A percentile compares a stretch with the other conserved stretches of the same genome.
These are phyloP conservation scores for Pseudochirops corinnae DNA, from an alignment of 2,797 vertebrate genomes.

Conservation along the genomic window DNA sequence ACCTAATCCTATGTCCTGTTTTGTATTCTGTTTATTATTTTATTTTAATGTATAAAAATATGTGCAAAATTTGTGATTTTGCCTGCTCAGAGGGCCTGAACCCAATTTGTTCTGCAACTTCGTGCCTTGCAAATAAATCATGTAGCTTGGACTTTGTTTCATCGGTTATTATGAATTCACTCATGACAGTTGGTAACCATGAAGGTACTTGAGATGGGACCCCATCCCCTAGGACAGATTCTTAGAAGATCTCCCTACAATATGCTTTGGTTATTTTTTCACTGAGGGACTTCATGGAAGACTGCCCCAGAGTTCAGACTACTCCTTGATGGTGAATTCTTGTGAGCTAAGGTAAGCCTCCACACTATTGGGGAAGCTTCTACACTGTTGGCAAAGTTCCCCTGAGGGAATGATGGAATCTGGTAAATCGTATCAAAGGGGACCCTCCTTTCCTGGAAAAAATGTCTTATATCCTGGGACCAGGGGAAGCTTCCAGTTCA, in stretches of 20 bases:
- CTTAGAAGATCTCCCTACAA: not conserved
- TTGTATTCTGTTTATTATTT: not conserved
- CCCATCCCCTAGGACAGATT: not conserved
- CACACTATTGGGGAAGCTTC: not conserved
- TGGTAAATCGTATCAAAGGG: not conserved
- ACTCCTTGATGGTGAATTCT: not conserved
- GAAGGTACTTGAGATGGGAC: not conserved
- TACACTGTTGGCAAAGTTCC: not conserved
- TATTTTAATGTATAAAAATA: not conserved
- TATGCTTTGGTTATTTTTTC: not conserved
- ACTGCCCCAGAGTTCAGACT: not conserved
- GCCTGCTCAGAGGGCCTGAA: not conserved
- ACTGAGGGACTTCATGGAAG: not conserved
- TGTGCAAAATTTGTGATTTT: not conserved
- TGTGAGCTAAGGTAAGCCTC: not conserved
- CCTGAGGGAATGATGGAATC: not conserved
- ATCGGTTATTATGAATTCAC: not conserved
- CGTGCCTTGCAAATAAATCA: not conserved
- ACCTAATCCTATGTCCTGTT: not conserved
- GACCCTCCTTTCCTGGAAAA: not conserved
- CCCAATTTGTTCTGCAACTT: not conserved
- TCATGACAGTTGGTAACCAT: not conserved
- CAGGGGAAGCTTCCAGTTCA: not conserved
- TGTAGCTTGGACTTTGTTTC: not conserved
- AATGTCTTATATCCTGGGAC: not conserved